Evolutionary conservation across 2,888 invertebrate genomes (phyloP), one percentile per base, ranked within the genome.

Genomic region (Endotricha flammealis): DNA sequence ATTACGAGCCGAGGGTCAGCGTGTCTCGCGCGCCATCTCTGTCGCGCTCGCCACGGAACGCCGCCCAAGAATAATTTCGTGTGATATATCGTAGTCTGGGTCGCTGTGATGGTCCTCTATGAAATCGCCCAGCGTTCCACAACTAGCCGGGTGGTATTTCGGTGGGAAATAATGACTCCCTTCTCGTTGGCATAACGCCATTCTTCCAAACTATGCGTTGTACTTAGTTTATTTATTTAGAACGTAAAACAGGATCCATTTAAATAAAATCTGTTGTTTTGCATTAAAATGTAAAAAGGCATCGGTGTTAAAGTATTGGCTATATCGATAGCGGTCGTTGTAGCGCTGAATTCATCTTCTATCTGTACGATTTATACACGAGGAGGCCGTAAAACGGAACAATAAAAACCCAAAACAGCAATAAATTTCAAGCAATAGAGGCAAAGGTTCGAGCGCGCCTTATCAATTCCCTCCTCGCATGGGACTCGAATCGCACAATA

Each of bases 361-460:
- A 85, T 83, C 86, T 83, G 70, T 75, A 74, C 78, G 78, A 85
- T 86, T 86, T 86, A 86, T 85, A 78, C 65, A 77, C 78, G 82
- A 71, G 71, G 68, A 82, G 80, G 86, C 81, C 81, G 82, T 87
- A 87, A 87, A 87, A 85, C 85, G 82, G 81, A 87, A 87, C 87
- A 87, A 87, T 87, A 87, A 87, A 87, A 87, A 87, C 86, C 86
- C 87, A 87, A 87, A 87, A 87, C 87, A 87, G 85, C 81, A 80
- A 87, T 87, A 87, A 87, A 87, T 87, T 87, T 83, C 73, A 66
- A 77, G 83, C 82, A 85, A 86, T 85, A 85, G 85, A 82, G 78
- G 86, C 85, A 77, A 82, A 86, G 86, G 86, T 81, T 85, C 76
- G 75, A 80, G 73, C 77, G 68, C 64, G 77, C 79, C 86, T 87